phyloP scores from a whole-genome alignment of 2,797 vertebrate genomes.

The Helarctos malayanus region DNA sequence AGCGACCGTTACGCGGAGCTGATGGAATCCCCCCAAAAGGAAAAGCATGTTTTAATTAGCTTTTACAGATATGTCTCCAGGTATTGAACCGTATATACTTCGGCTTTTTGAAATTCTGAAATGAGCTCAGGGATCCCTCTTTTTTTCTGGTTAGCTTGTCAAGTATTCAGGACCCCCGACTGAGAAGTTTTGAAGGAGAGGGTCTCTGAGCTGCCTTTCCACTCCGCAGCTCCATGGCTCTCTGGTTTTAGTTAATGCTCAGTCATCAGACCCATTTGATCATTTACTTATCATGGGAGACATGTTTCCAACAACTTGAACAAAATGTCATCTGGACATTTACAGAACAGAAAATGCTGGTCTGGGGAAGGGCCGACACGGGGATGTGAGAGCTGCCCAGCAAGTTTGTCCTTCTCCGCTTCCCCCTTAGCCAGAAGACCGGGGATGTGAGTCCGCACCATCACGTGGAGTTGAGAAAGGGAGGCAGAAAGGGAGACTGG shows the following conservation, averaged over 20 bases:
- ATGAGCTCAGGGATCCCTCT: not conserved
- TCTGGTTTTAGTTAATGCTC: not conserved
- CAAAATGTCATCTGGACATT: not conserved
- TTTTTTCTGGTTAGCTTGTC: not conserved
- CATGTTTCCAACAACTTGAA: not conserved
- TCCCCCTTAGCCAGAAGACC: not conserved
- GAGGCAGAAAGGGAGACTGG: not conserved
- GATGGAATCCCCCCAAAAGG: not conserved
- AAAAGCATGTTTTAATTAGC: not conserved
- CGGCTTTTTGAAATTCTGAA: slow-evolving; percentile 6
- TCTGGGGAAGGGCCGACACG: not conserved
- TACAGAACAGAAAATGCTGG: not conserved
- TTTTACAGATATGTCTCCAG: not conserved
- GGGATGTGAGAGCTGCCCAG: not conserved
- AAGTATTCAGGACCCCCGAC: not conserved
- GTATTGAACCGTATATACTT: not conserved
- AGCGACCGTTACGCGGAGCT: not conserved
- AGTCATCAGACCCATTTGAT: not conserved
- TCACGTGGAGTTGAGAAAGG: not conserved
- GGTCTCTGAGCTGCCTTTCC: not conserved
- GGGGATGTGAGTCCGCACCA: not conserved
- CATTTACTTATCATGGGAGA: not conserved
- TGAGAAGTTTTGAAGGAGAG: not conserved
- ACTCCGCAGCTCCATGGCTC: not conserved
- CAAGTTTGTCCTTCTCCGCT: not conserved